Evolutionary conservation across 2,888 invertebrate genomes (phyloP).

Genomic region (Dichetophora obliterata): DNA sequence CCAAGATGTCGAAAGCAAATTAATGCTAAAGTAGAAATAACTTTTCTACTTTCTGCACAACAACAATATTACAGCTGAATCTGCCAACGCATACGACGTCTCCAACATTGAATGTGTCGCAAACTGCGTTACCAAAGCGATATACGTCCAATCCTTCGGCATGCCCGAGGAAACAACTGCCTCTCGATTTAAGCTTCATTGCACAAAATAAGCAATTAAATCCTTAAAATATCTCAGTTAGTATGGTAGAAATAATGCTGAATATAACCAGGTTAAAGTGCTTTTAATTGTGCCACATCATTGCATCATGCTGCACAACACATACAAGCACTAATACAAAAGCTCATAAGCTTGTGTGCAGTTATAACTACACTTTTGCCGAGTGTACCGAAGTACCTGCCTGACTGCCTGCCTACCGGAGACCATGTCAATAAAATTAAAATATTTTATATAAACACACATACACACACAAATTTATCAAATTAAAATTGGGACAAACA

Average conservation of each 20-base stretch:
- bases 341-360: no score
- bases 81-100: neutral
- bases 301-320: constrained; percentile 26
- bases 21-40: no score
- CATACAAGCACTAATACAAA: neutral
- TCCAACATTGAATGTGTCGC: neutral
- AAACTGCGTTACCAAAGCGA: neutral
- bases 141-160: neutral
- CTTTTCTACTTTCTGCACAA: no score
- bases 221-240: neutral
- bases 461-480: constrained; percentile 54
- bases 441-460: constrained; percentile 51
- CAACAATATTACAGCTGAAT: neutral
- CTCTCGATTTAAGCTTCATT: neutral
- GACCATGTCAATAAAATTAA: constrained; percentile 55
- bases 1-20: no score
- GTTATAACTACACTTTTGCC: no score
- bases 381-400: no score
- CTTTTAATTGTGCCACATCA: constrained; percentile 23
- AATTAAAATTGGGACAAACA: constrained; percentile 56
- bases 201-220: constrained; percentile 8
- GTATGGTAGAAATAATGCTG: neutral
- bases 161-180: neutral
- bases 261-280: constrained; percentile 38
- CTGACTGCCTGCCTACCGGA: neutral